These are phyloP conservation scores for Bombus confusus DNA, from an alignment of 1,140 invertebrate species.

Conservation along the genomic window DNA sequence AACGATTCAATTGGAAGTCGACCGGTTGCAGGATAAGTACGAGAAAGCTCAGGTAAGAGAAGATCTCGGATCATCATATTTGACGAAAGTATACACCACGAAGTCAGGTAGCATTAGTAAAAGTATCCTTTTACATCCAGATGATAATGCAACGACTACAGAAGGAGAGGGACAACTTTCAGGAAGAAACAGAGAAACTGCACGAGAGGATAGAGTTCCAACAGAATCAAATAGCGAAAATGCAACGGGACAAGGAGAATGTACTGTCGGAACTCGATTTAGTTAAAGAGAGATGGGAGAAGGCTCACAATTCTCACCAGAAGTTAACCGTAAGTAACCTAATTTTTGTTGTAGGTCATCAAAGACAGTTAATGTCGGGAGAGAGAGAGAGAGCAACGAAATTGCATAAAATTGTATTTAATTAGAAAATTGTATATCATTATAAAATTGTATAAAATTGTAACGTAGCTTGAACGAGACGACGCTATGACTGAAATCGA, in stretches of 20 bases:
- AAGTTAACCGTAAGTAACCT: slow-evolving; percentile 87
- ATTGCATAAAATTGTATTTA: too few relatives aligned
- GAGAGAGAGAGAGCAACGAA: too few relatives aligned
- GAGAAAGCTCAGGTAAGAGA: slow-evolving; percentile 92
- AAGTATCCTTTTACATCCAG: slow-evolving; percentile 73
- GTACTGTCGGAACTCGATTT: slow-evolving; percentile 92
- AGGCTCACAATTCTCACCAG: slow-evolving; percentile 91
- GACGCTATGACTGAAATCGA: slow-evolving; percentile 92
- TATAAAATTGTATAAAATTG: neutral
- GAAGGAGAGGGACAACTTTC: slow-evolving; percentile 92
- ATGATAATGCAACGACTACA: slow-evolving; percentile 89
- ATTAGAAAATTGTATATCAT: too few relatives aligned
- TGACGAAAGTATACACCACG: too few relatives aligned
- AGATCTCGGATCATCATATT: too few relatives aligned
- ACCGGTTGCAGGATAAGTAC: slow-evolving; percentile 93
- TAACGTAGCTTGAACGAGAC: slow-evolving; percentile 90
- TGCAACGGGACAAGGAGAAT: slow-evolving; percentile 92
- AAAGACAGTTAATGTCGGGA: neutral
- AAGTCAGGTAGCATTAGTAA: too few relatives aligned
- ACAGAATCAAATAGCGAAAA: slow-evolving; percentile 90
- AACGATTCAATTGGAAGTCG: slow-evolving; percentile 90
- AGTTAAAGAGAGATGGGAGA: slow-evolving; percentile 94
- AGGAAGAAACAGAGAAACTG: slow-evolving; percentile 90
- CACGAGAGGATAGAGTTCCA: slow-evolving; percentile 91
- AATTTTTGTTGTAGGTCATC: neutral